phyloP scores from a whole-genome alignment of 2,113 vertebrate species.

The Irena cyanogastra region DNA sequence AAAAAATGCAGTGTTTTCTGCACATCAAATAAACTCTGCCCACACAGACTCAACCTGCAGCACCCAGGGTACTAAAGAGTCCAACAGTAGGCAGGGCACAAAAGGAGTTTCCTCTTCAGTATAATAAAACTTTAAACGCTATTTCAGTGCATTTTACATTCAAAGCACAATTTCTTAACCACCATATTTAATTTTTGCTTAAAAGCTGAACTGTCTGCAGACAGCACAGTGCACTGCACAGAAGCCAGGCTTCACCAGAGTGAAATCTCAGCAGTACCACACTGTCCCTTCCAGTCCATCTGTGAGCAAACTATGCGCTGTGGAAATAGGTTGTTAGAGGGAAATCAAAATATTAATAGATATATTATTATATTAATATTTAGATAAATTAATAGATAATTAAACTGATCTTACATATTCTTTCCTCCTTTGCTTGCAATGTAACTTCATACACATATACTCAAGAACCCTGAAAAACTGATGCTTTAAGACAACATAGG shows the following conservation, averaged over 20 bases:
- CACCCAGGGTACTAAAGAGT: not conserved
- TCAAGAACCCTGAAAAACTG: not conserved
- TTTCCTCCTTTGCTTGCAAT: not conserved
- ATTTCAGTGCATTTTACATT: not conserved
- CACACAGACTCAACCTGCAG: not conserved
- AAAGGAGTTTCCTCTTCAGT: not conserved
- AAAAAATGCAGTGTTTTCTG: not conserved
- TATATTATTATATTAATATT: not conserved
- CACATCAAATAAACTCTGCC: not conserved
- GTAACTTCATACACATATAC: not conserved
- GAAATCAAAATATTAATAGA: not conserved
- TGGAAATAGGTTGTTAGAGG: not conserved
- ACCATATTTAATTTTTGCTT: not conserved
- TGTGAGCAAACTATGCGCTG: not conserved
- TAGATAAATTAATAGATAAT: not conserved
- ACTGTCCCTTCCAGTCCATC: not conserved
- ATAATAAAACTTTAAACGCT: not conserved
- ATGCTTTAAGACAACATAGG: not conserved
- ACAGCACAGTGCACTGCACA: not conserved
- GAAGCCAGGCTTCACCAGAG: not conserved
- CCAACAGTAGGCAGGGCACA: not conserved
- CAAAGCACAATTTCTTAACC: not conserved
- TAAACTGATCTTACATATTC: not conserved
- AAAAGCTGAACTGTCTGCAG: not conserved
- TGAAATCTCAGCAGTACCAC: not conserved